A percentile compares a stretch with the other conserved stretches of the same genome.
These are phyloP conservation scores for Myotis lucifugus DNA, from an alignment of 2,113 vertebrate genomes.

Conservation along the genomic window DNA sequence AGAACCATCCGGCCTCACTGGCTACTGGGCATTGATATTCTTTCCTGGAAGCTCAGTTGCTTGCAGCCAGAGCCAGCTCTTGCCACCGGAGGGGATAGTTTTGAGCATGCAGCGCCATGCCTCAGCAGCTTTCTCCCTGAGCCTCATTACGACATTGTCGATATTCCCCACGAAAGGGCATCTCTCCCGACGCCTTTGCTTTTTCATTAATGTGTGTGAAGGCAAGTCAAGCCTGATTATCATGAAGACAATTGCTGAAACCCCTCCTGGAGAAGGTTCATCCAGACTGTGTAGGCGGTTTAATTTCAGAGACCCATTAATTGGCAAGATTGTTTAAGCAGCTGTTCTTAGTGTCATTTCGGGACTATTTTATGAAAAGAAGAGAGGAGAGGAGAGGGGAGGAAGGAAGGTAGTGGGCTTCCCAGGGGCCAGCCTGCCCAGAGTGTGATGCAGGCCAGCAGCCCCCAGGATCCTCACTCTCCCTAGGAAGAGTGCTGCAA, in stretches of 20 bases:
- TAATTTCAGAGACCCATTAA: slow-evolving; percentile 89
- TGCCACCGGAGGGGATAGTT: slow-evolving; percentile 19
- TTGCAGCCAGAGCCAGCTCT: slow-evolving; percentile 60
- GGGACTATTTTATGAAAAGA: slow-evolving; percentile 84
- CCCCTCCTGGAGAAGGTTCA: slow-evolving; percentile 86
- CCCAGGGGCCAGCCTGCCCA: slow-evolving; percentile 68
- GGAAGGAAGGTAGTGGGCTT: background rate
- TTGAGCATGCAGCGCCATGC: slow-evolving; percentile 79
- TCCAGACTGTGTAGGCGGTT: slow-evolving; percentile 86
- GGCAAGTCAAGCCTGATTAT: slow-evolving; percentile 87
- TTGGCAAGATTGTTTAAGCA: slow-evolving; percentile 88
- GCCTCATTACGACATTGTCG: slow-evolving; percentile 86
- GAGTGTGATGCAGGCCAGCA: slow-evolving; percentile 67
- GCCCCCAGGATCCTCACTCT: background rate
- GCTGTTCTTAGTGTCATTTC: slow-evolving; percentile 87
- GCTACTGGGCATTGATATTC: background rate
- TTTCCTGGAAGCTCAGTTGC: slow-evolving; percentile 61
- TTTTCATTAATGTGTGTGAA: slow-evolving; percentile 88
- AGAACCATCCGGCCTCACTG: background rate
- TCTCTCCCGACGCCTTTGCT: slow-evolving; percentile 84
- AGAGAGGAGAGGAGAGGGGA: slow-evolving; percentile 53
- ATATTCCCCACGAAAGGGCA: slow-evolving; percentile 87
- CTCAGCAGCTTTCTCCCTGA: slow-evolving; percentile 64
- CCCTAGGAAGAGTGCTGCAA: background rate
- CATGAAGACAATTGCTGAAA: slow-evolving; percentile 87